Evolutionary conservation across 2,113 vertebrate genomes (phyloP).

Genomic region (Drymodes brunneopygia): DNA sequence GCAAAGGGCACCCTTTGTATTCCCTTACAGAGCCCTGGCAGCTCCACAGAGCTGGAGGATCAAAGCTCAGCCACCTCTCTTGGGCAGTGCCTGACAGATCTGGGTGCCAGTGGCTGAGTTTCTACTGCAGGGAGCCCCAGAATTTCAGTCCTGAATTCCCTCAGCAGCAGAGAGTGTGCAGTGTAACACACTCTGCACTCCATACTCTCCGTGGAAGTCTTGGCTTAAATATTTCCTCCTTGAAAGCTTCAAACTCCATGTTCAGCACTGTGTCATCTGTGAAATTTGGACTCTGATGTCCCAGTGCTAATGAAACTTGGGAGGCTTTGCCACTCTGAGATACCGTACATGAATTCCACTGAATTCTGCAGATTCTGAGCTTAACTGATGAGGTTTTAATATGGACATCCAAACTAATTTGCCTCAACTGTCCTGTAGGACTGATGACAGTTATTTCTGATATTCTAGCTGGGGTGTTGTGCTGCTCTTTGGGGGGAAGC

Average conservation of each 20-base stretch:
- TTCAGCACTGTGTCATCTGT: background rate
- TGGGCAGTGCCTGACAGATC: background rate
- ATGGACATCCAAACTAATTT: background rate
- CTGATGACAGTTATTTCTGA: background rate
- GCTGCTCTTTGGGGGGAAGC: background rate
- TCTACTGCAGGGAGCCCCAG: background rate
- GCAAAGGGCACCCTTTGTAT: background rate
- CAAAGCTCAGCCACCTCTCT: background rate
- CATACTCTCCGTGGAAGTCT: background rate
- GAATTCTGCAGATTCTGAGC: background rate
- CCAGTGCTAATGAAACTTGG: background rate
- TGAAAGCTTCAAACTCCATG: background rate
- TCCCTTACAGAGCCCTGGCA: background rate
- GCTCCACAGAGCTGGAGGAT: background rate
- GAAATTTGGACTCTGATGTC: background rate
- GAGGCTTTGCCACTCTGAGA: background rate
- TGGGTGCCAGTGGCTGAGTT: background rate
- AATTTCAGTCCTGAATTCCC: background rate
- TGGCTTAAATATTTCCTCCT: background rate
- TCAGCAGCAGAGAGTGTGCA: background rate
- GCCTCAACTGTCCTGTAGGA: background rate
- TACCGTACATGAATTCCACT: background rate
- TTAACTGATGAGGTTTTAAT: background rate
- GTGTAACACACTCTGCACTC: background rate
- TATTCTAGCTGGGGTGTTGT: background rate